Percentiles rank a stretch among this genome's conserved stretches.
phyloP scores from a whole-genome alignment of 2,888 invertebrate species.

The Ornithoptera priamus region DNA sequence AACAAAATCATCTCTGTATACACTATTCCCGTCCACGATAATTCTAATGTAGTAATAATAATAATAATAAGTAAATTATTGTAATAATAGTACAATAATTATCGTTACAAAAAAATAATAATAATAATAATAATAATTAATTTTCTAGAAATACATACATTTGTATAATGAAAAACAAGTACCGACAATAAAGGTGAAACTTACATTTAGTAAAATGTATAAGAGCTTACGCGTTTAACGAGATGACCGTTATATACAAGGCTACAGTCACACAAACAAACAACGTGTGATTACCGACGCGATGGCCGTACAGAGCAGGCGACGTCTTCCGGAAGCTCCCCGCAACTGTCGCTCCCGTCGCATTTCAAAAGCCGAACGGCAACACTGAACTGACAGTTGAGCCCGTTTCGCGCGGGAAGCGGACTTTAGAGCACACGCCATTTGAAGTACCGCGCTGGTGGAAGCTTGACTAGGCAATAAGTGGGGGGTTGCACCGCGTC shows the following conservation, averaged over 20 bases:
- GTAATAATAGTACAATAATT: conserved; percentile 72
- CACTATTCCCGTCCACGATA: conserved; percentile 64
- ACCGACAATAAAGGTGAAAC: conserved; percentile 71
- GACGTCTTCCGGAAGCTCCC: conserved; percentile 56
- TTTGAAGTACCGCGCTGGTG: conserved; percentile 3
- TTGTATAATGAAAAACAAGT: conserved; percentile 67
- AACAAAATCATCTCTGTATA: conserved; percentile 37
- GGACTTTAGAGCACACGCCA: conserved; percentile 1
- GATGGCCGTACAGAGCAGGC: conserved; percentile 59
- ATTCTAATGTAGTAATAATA: conserved; percentile 55
- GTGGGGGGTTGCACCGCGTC: not conserved
- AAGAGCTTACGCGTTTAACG: conserved; percentile 40
- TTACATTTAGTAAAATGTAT: conserved; percentile 60
- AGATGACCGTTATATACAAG: conserved; percentile 48
- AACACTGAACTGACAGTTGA: not conserved
- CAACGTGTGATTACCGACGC: conserved; percentile 63
- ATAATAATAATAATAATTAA: conserved; percentile 52
- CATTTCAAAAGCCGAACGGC: conserved; percentile 16
- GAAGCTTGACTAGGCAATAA: conserved; percentile 7
- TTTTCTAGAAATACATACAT: conserved; percentile 72
- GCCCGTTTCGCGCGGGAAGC: conserved; percentile 18
- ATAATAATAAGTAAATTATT: conserved; percentile 71
- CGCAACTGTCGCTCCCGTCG: conserved; percentile 3
- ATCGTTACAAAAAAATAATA: conserved; percentile 56
- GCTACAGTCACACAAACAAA: conserved; percentile 64